Evolutionary conservation across 2,888 invertebrate species (phyloP).

Genomic region (Hipparchia semele): DNA sequence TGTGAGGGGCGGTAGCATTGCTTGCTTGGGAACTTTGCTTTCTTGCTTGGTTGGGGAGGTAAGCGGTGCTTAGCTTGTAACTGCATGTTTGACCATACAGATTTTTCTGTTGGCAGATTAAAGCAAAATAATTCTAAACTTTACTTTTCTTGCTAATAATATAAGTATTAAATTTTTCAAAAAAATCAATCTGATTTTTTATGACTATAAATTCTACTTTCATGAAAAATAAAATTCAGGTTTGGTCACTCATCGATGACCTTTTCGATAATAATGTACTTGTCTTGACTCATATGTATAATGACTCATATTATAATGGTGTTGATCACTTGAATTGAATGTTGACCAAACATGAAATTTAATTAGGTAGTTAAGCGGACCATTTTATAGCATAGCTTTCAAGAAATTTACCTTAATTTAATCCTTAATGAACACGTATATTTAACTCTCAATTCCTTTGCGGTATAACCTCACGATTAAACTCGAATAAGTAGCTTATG

Average conservation of each 20-base stretch:
- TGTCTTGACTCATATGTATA: background rate
- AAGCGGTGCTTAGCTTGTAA: too few relatives aligned
- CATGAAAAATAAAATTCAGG: background rate
- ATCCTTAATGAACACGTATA: slow-evolving; percentile 12
- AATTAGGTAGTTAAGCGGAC: background rate
- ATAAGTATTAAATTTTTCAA: too few relatives aligned
- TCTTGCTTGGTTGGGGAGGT: too few relatives aligned
- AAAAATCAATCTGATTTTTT: too few relatives aligned
- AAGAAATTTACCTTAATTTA: slow-evolving; percentile 1
- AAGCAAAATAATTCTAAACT: too few relatives aligned
- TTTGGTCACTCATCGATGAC: background rate
- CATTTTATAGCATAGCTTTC: slow-evolving; percentile 9
- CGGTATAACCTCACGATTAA: background rate
- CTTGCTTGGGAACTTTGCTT: too few relatives aligned
- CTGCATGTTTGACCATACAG: too few relatives aligned
- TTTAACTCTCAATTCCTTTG: background rate
- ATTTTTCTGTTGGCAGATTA: too few relatives aligned
- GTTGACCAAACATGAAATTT: slow-evolving; percentile 11
- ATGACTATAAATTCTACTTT: background rate
- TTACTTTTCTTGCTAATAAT: too few relatives aligned
- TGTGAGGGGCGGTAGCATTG: too few relatives aligned
- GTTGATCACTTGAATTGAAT: background rate
- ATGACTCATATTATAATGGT: background rate
- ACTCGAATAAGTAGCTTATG: background rate
- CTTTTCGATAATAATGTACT: background rate